Base-by-base conservation (phyloP, 2,797 vertebrate species). In the Pagetopsis macropterus region DNA sequence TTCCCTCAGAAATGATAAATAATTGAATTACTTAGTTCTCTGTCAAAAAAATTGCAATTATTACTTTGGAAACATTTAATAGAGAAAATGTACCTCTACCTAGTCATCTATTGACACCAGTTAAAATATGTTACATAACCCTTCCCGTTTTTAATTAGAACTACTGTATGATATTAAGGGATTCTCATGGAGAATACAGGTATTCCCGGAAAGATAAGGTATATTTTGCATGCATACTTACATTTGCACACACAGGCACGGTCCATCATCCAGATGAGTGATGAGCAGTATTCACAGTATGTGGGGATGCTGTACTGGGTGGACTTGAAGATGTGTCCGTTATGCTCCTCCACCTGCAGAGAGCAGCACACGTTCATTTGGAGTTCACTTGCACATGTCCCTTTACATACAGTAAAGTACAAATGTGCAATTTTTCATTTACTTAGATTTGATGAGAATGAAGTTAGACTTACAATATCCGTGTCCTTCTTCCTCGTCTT, bases 261-360 rank as follows among this genome's bases (percentile, higher is more conserved):
- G 90, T 99, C 98, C 98, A 99, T 99, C 93, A 99, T 99, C 98
- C 98, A 99, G 93, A 99, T 99, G 88, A 99, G 94, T 7, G 98
- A 99, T 4, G 97, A 99, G 74, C 98, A 99, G 93, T 94, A 97
- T 92, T 99, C 98, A 88, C 98, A 99, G 94, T 98, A 99, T 0
- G 97, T 99, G 59, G 98, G 98, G 83, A 99, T 99, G 94, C 97
- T 99, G 91, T 99, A 99, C 69, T 99, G 98, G 2, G 97, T 98
- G 1, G 97, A 96, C 86, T 99, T 98, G 84, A 99, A 99, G 85
- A 99, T 96, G 90, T 99, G 98, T 33, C 98, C 98, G 10, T 99
- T 97, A 84, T 98, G 97, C 67, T 99, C 98, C 89, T 98, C 98
- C 65, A 99, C 96, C 98, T 99, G 91, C 41, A 89, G 72, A 60